Conservation (phyloP, 2,113 vertebrate species). For the Tinamus guttatus region DNA sequence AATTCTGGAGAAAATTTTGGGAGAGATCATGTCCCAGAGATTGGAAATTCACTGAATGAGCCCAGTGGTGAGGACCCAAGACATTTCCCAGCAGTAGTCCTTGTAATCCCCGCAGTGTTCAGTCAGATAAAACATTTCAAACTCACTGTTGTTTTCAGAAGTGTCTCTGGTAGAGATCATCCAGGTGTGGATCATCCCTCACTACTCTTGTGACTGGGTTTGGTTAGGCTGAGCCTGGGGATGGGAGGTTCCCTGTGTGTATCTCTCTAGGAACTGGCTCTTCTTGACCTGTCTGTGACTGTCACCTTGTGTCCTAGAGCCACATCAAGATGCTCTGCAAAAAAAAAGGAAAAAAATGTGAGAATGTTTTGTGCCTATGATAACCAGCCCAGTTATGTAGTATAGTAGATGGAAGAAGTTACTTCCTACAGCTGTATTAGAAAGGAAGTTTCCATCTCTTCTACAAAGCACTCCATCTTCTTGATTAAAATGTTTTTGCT, state of each 20-base stretch:
- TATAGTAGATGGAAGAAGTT: background rate
- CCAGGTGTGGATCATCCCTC: background rate
- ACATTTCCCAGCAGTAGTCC: background rate
- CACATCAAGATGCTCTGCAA: background rate
- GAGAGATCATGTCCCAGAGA: background rate
- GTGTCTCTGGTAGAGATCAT: background rate
- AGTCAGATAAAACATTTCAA: background rate
- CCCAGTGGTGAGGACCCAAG: background rate
- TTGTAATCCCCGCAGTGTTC: background rate
- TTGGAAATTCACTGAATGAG: background rate
- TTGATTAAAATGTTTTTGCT: background rate
- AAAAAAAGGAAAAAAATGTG: background rate
- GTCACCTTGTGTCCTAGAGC: background rate
- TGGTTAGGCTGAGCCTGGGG: background rate
- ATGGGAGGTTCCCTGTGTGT: background rate
- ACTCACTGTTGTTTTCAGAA: background rate
- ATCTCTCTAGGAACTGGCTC: background rate
- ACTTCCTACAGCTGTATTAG: background rate
- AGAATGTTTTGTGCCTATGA: background rate
- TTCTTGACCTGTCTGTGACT: rapidly evolving
- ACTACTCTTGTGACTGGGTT: background rate
- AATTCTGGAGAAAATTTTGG: background rate
- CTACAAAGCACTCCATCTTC: background rate
- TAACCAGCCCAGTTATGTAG: background rate
- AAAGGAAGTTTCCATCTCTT: background rate